Percentiles rank a stretch among this genome's conserved stretches.
phyloP scores from a whole-genome alignment of 2,888 invertebrate genomes.

The Cataglyphis livida region DNA sequence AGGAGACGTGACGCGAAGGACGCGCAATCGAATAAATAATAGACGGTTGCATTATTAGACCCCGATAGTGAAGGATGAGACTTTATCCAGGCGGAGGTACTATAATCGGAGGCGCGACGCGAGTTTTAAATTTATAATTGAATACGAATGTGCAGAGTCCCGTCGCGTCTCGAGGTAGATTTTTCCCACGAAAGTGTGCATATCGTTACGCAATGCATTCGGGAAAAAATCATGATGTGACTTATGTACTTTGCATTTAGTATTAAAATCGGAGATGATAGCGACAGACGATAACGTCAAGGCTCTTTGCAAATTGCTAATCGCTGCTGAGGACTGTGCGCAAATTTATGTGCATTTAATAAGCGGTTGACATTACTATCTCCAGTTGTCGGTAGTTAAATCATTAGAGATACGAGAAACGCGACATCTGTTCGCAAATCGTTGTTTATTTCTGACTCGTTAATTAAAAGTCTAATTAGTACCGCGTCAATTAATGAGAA shows the following conservation, averaged over 20 bases:
- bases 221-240: not conserved
- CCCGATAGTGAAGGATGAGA: not conserved
- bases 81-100: conserved; percentile 12
- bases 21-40: conserved; percentile 37
- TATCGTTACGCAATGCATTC: not conserved
- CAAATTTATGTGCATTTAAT: conserved; percentile 69
- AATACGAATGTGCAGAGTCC: not conserved
- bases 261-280: not conserved
- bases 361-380: conserved; percentile 35
- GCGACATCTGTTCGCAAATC: conserved; percentile 59
- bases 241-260: not conserved
- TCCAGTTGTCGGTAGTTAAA: conserved; percentile 61
- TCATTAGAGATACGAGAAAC: conserved; percentile 61
- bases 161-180: not conserved
- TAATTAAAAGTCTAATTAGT: conserved; percentile 76
- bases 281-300: not conserved
- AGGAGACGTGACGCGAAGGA: conserved; percentile 17
- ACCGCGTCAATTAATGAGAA: conserved; percentile 73
- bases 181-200: not conserved
- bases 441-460: conserved; percentile 64
- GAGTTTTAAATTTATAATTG: conserved; percentile 16
- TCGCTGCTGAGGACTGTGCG: conserved; percentile 49
- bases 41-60: conserved; percentile 5
- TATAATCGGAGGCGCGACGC: not conserved
- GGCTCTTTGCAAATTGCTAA: conserved; percentile 37